Evolutionary conservation across 2,113 vertebrate genomes (phyloP), one percentile per base, ranked within the genome.

Genomic region (Talpa occidentalis): DNA sequence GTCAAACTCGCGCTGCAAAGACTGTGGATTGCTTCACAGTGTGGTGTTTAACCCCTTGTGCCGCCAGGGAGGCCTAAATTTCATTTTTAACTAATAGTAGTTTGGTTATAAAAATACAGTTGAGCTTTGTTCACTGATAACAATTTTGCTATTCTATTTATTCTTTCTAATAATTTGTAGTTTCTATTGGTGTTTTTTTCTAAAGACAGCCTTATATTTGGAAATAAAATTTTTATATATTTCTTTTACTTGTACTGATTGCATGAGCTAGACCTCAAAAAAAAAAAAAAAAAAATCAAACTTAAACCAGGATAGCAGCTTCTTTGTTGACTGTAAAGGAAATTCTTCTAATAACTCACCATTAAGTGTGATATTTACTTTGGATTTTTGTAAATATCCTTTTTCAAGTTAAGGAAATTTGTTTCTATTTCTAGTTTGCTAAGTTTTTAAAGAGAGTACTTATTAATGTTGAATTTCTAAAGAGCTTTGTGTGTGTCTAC

Each of bases 381-480:
- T 91, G 88, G 67, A 73, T 67, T 95, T 95, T 95, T 93, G 17
- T 95, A 95, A 89, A 67, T 86, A 76, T 70, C 16, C 3, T n/a
- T 90, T 94, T 91, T 88, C 35, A 82, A 81, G 37, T 82, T 69
- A 91, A 91, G 56, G 60, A 78, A 85, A 78, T 82, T 88, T 80
- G 26, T 95, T 83, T 85, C 54, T 88, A 66, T 93, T 91, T 96
- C 44, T 88, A 80, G 42, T 91, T 94, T 70, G 40, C n/a, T 85
- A 82, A 28, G 22, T 21, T 56, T 83, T 22, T 9, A 5, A 56
- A 56, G 10, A 64, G 30, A 86, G 17, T 3, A 30, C 19, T 30
- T 90, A 44, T 42, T 72, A 40, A 30, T 87, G 47, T 56, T 90
- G 69, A 93, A 52, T 67, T 90, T 94, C 94, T 69, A 52, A 80